Evolutionary conservation across 2,888 invertebrate genomes (phyloP).

Genomic region (Leucania comma): DNA sequence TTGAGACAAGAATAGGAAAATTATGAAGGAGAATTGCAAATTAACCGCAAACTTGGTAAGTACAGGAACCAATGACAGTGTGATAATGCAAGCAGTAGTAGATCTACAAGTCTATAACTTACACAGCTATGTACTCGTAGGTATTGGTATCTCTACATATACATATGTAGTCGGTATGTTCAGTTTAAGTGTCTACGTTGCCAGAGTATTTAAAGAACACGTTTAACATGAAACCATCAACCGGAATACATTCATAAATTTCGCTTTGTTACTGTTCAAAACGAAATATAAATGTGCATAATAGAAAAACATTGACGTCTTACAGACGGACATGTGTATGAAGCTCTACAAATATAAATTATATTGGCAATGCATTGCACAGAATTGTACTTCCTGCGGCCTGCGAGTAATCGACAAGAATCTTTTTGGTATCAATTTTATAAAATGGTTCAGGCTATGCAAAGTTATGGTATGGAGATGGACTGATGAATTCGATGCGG

Average conservation of each 20-base stretch:
- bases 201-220: slow-evolving; percentile 4
- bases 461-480: too few species aligned
- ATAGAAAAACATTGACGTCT: slow-evolving; percentile 39
- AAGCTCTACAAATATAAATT: slow-evolving; percentile 3
- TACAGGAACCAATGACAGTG: neutral
- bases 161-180: neutral
- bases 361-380: neutral
- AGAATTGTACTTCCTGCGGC: slow-evolving; percentile 9
- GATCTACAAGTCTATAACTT: neutral
- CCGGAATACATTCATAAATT: slow-evolving; percentile 46
- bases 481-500: neutral
- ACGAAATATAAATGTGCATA: slow-evolving; percentile 11
- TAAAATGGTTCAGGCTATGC: neutral
- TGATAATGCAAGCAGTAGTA: neutral
- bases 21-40: neutral
- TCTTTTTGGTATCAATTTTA: neutral
- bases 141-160: neutral
- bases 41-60: neutral
- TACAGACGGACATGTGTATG: slow-evolving; percentile 19
- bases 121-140: too few species aligned
- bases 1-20: neutral
- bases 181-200: neutral
- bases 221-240: slow-evolving; percentile 19
- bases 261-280: slow-evolving; percentile 26
- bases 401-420: slow-evolving; percentile 3